Evolutionary conservation across 2,797 vertebrate species (phyloP).

Genomic region (Melanotaenia trifasciata): DNA sequence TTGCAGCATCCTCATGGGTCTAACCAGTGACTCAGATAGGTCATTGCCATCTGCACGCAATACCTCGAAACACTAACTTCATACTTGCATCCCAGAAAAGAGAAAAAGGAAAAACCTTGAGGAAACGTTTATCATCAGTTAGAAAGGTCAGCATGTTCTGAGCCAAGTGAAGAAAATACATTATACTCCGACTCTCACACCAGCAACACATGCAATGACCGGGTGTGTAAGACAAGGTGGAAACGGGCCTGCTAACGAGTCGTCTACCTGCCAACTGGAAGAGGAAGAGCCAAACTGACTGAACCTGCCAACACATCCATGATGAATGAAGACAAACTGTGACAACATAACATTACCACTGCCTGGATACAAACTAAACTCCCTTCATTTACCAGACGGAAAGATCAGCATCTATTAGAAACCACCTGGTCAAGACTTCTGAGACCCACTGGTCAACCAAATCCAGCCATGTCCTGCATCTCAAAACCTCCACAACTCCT

Average conservation of each 20-base stretch:
- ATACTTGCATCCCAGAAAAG: slow-evolving; percentile 10
- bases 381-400: slow-evolving; percentile 27
- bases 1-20: slow-evolving; percentile 14
- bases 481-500: slow-evolving; percentile 31
- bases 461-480: slow-evolving; percentile 37
- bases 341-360: slow-evolving; percentile 39
- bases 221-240: slow-evolving; percentile 36
- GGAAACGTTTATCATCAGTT: slow-evolving; percentile 58
- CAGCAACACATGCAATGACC: slow-evolving; percentile 26
- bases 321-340: slow-evolving; percentile 50
- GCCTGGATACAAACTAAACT: slow-evolving; percentile 18
- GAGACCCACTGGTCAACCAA: slow-evolving; percentile 36
- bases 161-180: slow-evolving; percentile 46
- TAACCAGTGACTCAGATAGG: slow-evolving; percentile 18
- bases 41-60: slow-evolving; percentile 29
- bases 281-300: slow-evolving; percentile 45
- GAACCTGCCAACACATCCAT: slow-evolving; percentile 49
- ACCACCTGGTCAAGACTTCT: slow-evolving; percentile 46
- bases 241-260: slow-evolving; percentile 58
- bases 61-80: not conserved
- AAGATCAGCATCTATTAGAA: slow-evolving; percentile 17
- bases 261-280: slow-evolving; percentile 55
- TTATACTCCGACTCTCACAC: slow-evolving; percentile 21
- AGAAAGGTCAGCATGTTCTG: slow-evolving; percentile 47
- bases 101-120: slow-evolving; percentile 29